Evolutionary conservation across 2,113 vertebrate genomes (phyloP), one percentile per base, ranked within the genome.

Genomic region (Dicerorhinus sumatrensis): DNA sequence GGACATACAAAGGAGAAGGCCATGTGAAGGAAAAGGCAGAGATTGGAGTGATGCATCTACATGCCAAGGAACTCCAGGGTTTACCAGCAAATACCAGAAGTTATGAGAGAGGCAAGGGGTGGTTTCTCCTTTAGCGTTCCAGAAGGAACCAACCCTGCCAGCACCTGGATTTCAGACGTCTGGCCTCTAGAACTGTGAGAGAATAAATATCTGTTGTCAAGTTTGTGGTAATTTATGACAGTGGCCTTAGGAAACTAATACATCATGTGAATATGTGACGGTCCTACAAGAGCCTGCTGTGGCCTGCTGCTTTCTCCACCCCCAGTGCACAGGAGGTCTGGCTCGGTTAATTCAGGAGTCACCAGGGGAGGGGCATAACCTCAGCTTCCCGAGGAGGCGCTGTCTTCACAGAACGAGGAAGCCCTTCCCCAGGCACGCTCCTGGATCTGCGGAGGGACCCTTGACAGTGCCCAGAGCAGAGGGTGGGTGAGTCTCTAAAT

Each of bases 141-240:
- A 17, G 79, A 82, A 58, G 79, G 84, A 80, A 46, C 29, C 69
- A 36, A 33, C 1, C 20, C 88, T 62, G 29, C 42, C 58, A 9
- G 29, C 14, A 81, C 36, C 56, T 58, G 25, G 76, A 83, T 79
- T 58, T 63, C 0, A 6, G 75, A 88, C 48, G 11, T 85, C 36
- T 25, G n/a, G 60, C 51, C 79, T 86, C 87, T 27, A 94, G 58
- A 87, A 87, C 48, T 46, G 16, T 39, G 33, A 87, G 31, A 73
- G 60, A 72, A 86, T 51, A 51, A 80, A 21, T 10, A 80, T 3
- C 42, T 88, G 8, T 58, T 86, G 16, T 86, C 21, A 31, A 51
- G 62, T 56, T 63, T 36, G 39, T 62, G 33, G 39, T 39, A 5
- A 63, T 27, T 91, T 92, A 27, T 62, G 20, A 27, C 8, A 60